Evolutionary conservation across 1,140 invertebrate genomes (phyloP).

Genomic region (Halesus radiatus): DNA sequence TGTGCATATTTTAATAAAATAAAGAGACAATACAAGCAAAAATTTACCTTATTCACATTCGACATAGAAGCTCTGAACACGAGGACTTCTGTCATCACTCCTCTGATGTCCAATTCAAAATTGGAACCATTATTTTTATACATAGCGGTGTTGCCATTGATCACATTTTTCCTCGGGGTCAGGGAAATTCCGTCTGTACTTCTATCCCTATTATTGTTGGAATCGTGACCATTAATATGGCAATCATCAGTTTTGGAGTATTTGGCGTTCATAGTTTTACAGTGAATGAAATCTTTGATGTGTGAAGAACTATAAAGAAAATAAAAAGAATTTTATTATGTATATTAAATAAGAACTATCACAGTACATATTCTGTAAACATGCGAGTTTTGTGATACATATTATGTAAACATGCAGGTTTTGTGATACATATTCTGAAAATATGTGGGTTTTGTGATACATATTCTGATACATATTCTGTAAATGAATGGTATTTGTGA

Average conservation of each 20-base stretch:
- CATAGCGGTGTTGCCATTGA: not conserved
- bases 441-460: too few species aligned
- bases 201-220: constrained; percentile 12
- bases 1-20: too few species aligned
- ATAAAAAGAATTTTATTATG: too few species aligned
- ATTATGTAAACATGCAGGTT: too few species aligned
- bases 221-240: not conserved
- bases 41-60: constrained; percentile 42
- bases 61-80: constrained; percentile 47
- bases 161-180: constrained; percentile 14
- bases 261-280: constrained; percentile 35
- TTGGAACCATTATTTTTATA: constrained; percentile 28
- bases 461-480: too few species aligned
- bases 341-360: too few species aligned
- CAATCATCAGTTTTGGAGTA: constrained; percentile 50
- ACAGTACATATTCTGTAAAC: not conserved
- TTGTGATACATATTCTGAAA: too few species aligned
- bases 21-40: too few species aligned
- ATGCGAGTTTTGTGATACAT: not conserved
- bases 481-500: too few species aligned
- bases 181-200: not conserved
- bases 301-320: constrained; percentile 34
- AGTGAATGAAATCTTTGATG: constrained; percentile 44
- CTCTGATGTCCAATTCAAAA: constrained; percentile 50
- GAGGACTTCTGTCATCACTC: constrained; percentile 33